Evolutionary conservation across 2,797 vertebrate genomes (phyloP).

Genomic region (Thunnus albacares): DNA sequence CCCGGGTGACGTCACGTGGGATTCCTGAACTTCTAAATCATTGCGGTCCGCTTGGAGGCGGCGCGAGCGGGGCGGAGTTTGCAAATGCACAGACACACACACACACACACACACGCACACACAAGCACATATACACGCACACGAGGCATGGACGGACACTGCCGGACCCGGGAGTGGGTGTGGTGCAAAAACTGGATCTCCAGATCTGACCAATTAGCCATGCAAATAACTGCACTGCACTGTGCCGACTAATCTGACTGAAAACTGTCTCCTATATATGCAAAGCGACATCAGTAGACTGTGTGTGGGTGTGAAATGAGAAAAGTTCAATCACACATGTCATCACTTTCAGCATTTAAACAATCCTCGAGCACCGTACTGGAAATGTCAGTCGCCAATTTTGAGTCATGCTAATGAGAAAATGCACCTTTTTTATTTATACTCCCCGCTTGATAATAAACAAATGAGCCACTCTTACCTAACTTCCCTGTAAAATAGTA

Average conservation of each 20-base stretch:
- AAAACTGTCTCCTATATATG: not conserved
- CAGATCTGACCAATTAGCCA: slow-evolving; percentile 28
- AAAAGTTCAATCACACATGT: not conserved
- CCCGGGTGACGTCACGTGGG: slow-evolving; percentile 99
- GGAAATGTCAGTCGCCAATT: not conserved
- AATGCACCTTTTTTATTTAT: not conserved
- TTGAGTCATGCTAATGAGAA: not conserved
- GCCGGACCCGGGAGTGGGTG: slow-evolving; percentile 72
- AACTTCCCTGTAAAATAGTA: slow-evolving; percentile 2
- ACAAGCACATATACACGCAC: too few relatives aligned
- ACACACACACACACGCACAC: not conserved
- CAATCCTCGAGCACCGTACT: not conserved
- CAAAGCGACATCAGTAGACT: not conserved
- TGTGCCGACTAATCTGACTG: not conserved
- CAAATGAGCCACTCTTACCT: slow-evolving; percentile 58
- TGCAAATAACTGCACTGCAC: slow-evolving; percentile 27
- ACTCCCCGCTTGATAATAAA: slow-evolving; percentile 48
- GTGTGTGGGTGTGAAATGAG: not conserved
- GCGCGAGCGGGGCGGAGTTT: slow-evolving; percentile 79
- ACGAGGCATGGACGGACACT: slow-evolving; percentile 37
- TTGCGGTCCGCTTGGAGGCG: slow-evolving; percentile 91
- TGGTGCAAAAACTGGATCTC: slow-evolving; percentile 52
- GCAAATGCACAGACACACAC: slow-evolving; percentile 35
- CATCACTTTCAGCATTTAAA: not conserved
- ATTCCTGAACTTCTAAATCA: slow-evolving; percentile 99